A percentile compares a stretch with the other conserved stretches of the same genome.
Conservation (phyloP, 2,113 vertebrate genomes). For the Eulacestoma nigropectus region DNA sequence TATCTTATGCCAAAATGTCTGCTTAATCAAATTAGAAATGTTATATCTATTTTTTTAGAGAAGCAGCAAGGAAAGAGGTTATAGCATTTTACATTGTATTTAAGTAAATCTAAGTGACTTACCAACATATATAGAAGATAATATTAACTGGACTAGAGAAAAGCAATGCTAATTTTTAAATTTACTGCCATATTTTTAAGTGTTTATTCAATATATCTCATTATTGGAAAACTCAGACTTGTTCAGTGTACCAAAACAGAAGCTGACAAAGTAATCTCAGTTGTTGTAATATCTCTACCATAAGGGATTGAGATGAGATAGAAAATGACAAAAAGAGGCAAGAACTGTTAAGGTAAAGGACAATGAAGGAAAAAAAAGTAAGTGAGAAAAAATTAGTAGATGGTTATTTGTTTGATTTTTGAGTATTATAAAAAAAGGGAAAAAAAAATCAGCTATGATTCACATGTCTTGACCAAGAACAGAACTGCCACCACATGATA, state of each 20-base stretch:
- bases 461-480: rapidly evolving
- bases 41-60: background rate
- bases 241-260: background rate
- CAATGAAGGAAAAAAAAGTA: background rate
- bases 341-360: background rate
- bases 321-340: background rate
- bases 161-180: background rate
- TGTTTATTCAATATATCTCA: background rate
- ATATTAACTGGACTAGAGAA: background rate
- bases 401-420: background rate
- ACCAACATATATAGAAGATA: background rate
- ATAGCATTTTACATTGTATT: background rate
- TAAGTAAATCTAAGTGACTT: background rate
- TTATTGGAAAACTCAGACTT: background rate
- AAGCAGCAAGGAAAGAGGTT: background rate
- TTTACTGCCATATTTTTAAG: background rate
- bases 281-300: background rate
- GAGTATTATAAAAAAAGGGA: background rate
- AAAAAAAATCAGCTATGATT: background rate
- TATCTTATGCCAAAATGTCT: background rate
- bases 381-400: background rate
- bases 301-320: background rate
- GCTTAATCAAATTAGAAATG: background rate
- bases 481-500: background rate
- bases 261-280: background rate